Evolutionary conservation across 2,888 invertebrate genomes (phyloP), one percentile per base, ranked within the genome.

Genomic region (Pseudoips prasinana): DNA sequence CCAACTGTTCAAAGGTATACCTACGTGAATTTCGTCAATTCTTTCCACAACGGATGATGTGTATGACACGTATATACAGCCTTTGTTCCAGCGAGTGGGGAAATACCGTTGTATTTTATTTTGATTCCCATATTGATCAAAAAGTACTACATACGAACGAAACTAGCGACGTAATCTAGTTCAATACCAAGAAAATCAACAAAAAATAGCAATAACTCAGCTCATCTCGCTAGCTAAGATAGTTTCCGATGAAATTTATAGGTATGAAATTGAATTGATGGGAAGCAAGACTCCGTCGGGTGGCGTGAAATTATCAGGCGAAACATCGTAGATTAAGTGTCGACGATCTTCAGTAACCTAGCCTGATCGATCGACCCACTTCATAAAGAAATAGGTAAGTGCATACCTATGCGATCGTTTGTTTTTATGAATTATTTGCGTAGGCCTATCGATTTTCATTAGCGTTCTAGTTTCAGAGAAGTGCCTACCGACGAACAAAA

Each of bases 271-370:
- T 74, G 75, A 76, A 78, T 80, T 74, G 73, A 69, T 67, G 58
- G 64, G 55, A 37, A 24, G 47, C 37, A 32, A 55, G 52, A 32
- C 39, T 44, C 41, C 58, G 64, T 39, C 49, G 50, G 47, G 42
- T 58, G 67, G 69, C 78, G 73, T 77, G 72, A 82, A 80, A 79
- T 83, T 79, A 79, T 79, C 62, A 69, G 73, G 70, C 71, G 78
- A 76, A 69, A 73, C 73, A 70, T 74, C 67, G 61, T 46, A 71
- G 75, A 79, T 79, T 76, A 77, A 80, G 68, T 76, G 73, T 49
- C 67, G 55, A 46, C 63, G 61, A 66, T 68, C 64, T 58, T 44
- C 26, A 64, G 64, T 69, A 73, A 72, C 61, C 58, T 39, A 31
- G 40, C 52, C 52, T 62, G 69, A 77, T 77, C 66, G 71, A 60